phyloP scores from a whole-genome alignment of 2,113 vertebrate species.

The mouse (Mus musculus) region DNA sequence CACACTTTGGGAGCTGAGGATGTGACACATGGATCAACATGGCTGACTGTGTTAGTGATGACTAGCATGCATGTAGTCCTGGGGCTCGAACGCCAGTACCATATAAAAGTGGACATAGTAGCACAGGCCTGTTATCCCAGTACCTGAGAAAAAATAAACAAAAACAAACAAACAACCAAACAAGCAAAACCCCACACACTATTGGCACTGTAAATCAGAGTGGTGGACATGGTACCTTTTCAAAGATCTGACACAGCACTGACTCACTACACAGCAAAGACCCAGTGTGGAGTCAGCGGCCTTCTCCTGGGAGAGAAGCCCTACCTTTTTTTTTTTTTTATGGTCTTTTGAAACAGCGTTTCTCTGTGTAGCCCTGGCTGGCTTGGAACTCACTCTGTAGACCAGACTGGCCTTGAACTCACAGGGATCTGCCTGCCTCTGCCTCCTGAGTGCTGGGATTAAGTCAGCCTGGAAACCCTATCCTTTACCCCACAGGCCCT shows the following conservation, averaged over 20 bases:
- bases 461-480: not conserved
- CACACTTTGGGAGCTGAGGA: too few relatives aligned
- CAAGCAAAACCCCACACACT: not conserved
- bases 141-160: not conserved
- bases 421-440: not conserved
- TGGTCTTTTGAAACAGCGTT: not conserved
- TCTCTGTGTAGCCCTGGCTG: not conserved
- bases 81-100: not conserved
- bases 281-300: fast-evolving
- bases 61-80: not conserved
- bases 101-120: not conserved
- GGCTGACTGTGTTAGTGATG: not conserved
- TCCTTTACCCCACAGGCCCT: not conserved
- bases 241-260: not conserved
- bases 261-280: fast-evolving
- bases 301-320: not conserved
- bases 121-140: not conserved
- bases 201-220: not conserved
- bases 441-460: not conserved
- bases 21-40: too few relatives aligned
- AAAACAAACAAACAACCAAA: not conserved
- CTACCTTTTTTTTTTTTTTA: not conserved
- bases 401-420: too few relatives aligned
- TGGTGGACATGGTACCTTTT: fast-evolving
- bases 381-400: not conserved